These are phyloP conservation scores for Diabrotica balteata DNA, from an alignment of 2,888 invertebrate species.

Conservation along the genomic window DNA sequence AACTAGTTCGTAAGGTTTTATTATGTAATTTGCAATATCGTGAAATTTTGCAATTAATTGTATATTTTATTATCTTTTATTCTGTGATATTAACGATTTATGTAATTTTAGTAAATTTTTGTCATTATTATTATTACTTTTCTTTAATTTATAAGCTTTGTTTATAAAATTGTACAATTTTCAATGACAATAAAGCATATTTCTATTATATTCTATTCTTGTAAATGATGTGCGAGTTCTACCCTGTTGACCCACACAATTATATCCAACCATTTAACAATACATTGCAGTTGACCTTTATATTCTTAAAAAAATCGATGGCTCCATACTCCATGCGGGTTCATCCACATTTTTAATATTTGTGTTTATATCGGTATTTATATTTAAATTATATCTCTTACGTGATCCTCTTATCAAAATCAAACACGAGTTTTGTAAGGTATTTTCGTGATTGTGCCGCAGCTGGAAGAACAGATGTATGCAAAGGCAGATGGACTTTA, in stretches of 20 bases:
- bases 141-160: too few species aligned
- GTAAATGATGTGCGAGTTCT: neutral
- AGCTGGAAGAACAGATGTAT: constrained; percentile 55
- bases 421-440: constrained; percentile 49
- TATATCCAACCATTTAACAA: constrained; percentile 19
- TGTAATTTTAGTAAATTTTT: too few species aligned
- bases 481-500: constrained; percentile 50
- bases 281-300: constrained; percentile 29
- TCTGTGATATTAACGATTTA: too few species aligned
- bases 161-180: too few species aligned
- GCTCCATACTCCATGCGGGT: constrained; percentile 32
- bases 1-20: too few species aligned
- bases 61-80: too few species aligned
- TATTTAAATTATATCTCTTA: constrained; percentile 32
- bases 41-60: too few species aligned
- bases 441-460: constrained; percentile 54
- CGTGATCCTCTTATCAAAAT: constrained; percentile 48
- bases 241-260: constrained; percentile 18
- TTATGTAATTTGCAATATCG: too few species aligned
- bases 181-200: too few species aligned
- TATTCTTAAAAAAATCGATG: constrained; percentile 25
- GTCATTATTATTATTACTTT: too few species aligned
- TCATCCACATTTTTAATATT: constrained; percentile 29
- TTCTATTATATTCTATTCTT: too few species aligned
- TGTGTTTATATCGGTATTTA: constrained; percentile 29